A percentile compares a stretch with the other conserved stretches of the same genome.
Conservation (phyloP, 2,797 vertebrate genomes). For the Cossypha caffra region DNA sequence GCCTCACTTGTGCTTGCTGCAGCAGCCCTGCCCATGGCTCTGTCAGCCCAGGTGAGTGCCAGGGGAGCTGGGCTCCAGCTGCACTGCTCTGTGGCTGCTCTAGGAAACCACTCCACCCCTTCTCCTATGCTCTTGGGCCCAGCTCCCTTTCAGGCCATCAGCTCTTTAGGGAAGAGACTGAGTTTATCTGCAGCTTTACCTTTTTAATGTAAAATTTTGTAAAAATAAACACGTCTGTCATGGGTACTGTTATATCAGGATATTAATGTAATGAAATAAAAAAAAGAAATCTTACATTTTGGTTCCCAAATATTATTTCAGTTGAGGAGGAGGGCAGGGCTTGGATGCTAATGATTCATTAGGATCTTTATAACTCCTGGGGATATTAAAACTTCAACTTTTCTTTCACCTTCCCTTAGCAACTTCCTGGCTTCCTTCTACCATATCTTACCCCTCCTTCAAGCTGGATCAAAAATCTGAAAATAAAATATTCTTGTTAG, state of each 20-base stretch:
- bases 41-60: background rate
- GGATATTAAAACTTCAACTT: background rate
- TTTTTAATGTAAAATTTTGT: background rate
- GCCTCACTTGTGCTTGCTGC: background rate
- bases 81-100: background rate
- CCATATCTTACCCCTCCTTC: background rate
- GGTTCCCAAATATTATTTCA: background rate
- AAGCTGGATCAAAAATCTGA: background rate
- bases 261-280: background rate
- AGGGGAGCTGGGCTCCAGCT: background rate
- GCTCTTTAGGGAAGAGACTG: background rate
- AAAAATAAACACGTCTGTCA: background rate
- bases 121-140: background rate
- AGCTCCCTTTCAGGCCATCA: background rate
- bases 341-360: background rate
- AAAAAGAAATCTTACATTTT: background rate
- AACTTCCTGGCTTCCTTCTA: background rate
- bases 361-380: background rate
- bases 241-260: background rate
- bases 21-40: background rate
- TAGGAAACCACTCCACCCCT: background rate
- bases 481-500: background rate
- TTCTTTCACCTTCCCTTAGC: background rate
- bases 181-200: background rate
- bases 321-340: accelerated